Conservation (phyloP, 2,797 vertebrate genomes). For the Brachymystax lenok region DNA sequence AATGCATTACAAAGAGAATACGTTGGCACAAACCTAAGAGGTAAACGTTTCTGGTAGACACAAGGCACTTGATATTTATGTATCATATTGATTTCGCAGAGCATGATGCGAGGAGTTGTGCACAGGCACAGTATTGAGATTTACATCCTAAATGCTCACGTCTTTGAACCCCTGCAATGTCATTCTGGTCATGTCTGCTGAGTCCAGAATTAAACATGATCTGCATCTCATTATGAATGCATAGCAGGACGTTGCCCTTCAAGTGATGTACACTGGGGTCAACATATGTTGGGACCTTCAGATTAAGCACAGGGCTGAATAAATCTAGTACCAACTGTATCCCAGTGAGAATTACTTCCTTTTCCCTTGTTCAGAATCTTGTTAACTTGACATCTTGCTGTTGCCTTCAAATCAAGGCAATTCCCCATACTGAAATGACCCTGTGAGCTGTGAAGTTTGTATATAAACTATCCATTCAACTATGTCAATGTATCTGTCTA, state of each 20-base stretch:
- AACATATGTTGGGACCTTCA: conserved; percentile 38
- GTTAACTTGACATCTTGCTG: conserved; percentile 8
- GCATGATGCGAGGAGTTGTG: neutral
- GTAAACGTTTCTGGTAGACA: neutral
- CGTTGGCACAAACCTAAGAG: conserved; percentile 16
- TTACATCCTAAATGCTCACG: neutral
- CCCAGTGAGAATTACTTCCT: too few relatives aligned
- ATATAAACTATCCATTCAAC: neutral
- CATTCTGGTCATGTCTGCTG: conserved; percentile 42
- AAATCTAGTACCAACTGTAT: neutral
- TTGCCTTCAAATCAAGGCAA: neutral
- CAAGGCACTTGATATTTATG: neutral
- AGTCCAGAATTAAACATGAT: conserved; percentile 20
- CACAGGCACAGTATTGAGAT: neutral
- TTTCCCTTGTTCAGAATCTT: neutral
- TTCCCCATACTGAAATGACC: neutral
- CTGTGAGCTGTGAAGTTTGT: neutral
- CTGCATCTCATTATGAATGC: conserved; percentile 51
- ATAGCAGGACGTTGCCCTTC: conserved; percentile 42
- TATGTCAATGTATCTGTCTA: neutral
- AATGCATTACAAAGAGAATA: conserved; percentile 25
- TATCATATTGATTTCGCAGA: conserved; percentile 6
- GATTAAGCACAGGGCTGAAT: conserved; percentile 43
- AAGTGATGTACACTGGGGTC: conserved; percentile 34
- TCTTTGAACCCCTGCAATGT: conserved; percentile 41